Base-by-base conservation (phyloP, 2,888 invertebrate species). In the Thyatira batis region DNA sequence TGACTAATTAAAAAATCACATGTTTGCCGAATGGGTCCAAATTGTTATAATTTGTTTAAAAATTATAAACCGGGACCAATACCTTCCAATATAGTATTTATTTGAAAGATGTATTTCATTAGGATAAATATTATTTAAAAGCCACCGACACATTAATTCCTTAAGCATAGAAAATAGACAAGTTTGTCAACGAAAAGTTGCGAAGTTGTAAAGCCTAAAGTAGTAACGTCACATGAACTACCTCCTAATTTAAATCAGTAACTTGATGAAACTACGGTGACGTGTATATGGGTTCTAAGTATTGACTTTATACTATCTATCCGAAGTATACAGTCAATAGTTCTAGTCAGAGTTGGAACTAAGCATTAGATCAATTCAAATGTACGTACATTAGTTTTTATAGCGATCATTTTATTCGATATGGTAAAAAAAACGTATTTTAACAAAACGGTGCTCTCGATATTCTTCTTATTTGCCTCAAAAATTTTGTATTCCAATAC, bases 141-240 rank as follows among this genome's bases (percentile, higher is more conserved):
- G 91, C 91, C 92, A 92, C 92, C 92, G 92, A 92, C 92, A 92
- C 90, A 89, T 88, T 91, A 89, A 90, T 89, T 90, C 85, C 89
- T 89, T 92, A 92, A 92, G 92, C 80, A 84, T 92, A 91, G 91
- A 89, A 89, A 90, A 89, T 91, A 92, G 85, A 89, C 83, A 84
- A 66, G 68, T 75, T 75, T 82, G 89, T 88, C 89, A 77, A 80
- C 76, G 82, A 86, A 89, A 89, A 90, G 92, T 90, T 91, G 91
- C 91, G 91, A 89, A 90, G 76, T 80, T 76, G 71, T 71, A 75
- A 77, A 73, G 66, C 76, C 76, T 74, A 61, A 65, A 68, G 58
- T 57, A 64, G 64, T 65, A 61, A 73, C 82, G 87, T 85, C 84
- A 86, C 85, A 75, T 76, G 70, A 90, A 85, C 91, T 91, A 91